Evolutionary conservation across 1,140 invertebrate genomes (phyloP).

Genomic region (Aphis craccivora): DNA sequence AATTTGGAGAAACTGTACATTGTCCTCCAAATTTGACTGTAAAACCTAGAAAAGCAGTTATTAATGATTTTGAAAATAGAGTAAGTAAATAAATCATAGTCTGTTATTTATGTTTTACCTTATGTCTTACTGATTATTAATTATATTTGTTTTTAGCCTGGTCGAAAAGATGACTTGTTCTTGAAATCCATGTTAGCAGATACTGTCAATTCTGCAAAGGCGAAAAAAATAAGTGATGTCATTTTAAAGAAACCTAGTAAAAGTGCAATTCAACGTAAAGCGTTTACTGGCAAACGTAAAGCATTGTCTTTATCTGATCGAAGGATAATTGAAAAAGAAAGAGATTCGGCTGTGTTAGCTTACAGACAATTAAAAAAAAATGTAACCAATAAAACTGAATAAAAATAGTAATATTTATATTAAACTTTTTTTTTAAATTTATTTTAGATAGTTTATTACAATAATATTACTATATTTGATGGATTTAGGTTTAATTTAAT

Average conservation of each 20-base stretch:
- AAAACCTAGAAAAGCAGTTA: conserved; percentile 65
- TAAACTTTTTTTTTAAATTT: background rate
- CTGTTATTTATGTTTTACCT: background rate
- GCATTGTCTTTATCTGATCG: conserved; percentile 44
- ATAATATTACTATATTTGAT: background rate
- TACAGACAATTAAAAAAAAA: conserved; percentile 52
- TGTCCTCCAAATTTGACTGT: conserved; percentile 70
- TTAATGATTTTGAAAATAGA: conserved; percentile 62
- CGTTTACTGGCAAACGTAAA: conserved; percentile 38
- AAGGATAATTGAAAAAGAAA: conserved; percentile 52
- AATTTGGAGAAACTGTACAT: conserved; percentile 75
- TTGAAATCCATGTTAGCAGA: conserved; percentile 64
- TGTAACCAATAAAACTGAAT: conserved; percentile 34
- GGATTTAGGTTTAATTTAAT: background rate
- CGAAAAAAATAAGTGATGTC: conserved; percentile 42
- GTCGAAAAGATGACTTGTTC: conserved; percentile 67
- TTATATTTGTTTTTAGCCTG: conserved; percentile 65
- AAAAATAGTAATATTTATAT: background rate
- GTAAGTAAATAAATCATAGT: conserved; percentile 62
- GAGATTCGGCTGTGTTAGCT: conserved; percentile 34
- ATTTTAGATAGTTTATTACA: background rate
- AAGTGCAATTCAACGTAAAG: conserved; percentile 27
- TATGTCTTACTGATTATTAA: background rate
- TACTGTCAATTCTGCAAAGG: conserved; percentile 7
- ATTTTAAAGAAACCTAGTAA: conserved; percentile 52